A percentile compares a stretch with the other conserved stretches of the same genome.
Conservation (phyloP, 2,797 vertebrate species). For the Danio tinwini region DNA sequence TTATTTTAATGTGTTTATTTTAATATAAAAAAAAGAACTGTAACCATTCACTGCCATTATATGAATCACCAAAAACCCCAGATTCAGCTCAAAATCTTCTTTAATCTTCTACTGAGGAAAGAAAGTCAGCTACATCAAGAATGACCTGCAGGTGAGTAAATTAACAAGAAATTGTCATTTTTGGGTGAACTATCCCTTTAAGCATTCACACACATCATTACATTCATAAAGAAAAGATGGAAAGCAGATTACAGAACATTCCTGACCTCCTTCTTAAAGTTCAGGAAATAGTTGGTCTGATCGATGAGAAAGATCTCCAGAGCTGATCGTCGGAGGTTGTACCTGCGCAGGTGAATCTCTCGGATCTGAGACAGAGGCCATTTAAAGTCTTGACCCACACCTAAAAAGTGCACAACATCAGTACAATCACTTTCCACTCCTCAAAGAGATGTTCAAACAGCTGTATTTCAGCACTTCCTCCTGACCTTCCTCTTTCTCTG, state of each 20-base stretch:
- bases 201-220: not conserved
- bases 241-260: not conserved
- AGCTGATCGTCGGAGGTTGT: constrained; percentile 93
- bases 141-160: no score
- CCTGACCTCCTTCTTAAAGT: constrained; percentile 94
- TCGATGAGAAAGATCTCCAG: constrained; percentile 97
- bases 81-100: no score
- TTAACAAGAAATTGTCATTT: no score
- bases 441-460: not conserved
- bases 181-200: no score
- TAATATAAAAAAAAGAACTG: no score
- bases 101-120: no score
- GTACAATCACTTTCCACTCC: not conserved
- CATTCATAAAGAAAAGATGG: not conserved
- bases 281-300: constrained; percentile 97
- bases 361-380: constrained; percentile 94
- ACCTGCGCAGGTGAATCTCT: constrained; percentile 93
- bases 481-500: constrained; percentile 94
- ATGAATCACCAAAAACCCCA: no score
- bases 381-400: constrained; percentile 94
- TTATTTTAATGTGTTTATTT: no score
- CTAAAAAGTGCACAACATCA: constrained; percentile 64
- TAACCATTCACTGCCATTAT: no score
- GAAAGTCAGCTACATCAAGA: no score
- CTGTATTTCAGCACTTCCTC: not conserved